Base-by-base conservation (phyloP, 2,113 vertebrate species). In the Coreoperca whiteheadi region DNA sequence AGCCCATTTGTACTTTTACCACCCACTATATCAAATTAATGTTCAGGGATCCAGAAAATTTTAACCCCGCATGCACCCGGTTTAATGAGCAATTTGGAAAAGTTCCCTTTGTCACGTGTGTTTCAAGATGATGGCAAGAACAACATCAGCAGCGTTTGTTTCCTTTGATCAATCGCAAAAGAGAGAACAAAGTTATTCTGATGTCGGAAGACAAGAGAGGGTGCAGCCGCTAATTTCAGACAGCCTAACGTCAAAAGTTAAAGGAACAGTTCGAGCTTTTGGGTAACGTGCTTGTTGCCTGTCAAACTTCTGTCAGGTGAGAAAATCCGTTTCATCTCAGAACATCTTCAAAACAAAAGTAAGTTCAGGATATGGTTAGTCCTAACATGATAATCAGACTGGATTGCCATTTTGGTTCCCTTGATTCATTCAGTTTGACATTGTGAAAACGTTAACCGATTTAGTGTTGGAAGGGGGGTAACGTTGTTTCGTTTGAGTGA, bases 1-100 rank as follows among this genome's bases (percentile, higher is more conserved):
- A 72, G 37, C 66, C 71, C 63, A 48, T 76, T 65, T 50, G 15
- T 34, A 48, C 72, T 85, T 86, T 88, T 73, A 88, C 83, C 76
- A 46, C 54, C 25, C 25, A 48, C 48, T 66, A 15, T 18, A 46
- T 85, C 60, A 72, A 50, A 81, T 70, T 74, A 60, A 79, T 12
- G 1, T 34, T 37, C 73, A 66, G 1, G n/a, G 25, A 71, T 76
- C 16, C 59, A 30, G 51, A 41, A 8, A 18, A 28, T 64, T 18
- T 48, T 60, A 25, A 59, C 41, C 37, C n/a, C 30, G 16, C 1
- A 10, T 37, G 43, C 30, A 65, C 20, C 21, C 21, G 21, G 51
- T 32, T 60, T 11, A 53, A 61, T 30, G 14, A 46, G 16, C 69
- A 53, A 61, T 54, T 7, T 60, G 25, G 20, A 37, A 15, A 56